Percentiles rank a stretch among this genome's conserved stretches.
phyloP scores from a whole-genome alignment of 1,140 invertebrate genomes.

The Drosophila chauvacae region DNA sequence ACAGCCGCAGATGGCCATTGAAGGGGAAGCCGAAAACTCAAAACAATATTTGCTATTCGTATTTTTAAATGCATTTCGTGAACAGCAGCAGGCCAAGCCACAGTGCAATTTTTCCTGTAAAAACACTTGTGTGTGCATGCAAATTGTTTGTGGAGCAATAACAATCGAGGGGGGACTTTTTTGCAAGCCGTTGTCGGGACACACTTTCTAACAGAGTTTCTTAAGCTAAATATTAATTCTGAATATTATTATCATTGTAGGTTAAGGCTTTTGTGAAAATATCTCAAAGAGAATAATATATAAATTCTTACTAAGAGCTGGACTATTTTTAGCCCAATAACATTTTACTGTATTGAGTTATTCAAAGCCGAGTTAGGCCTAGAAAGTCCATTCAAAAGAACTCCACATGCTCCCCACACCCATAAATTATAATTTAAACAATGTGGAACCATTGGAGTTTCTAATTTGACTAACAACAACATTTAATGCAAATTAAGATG shows the following conservation, averaged over 20 bases:
- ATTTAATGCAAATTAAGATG: conserved; percentile 9
- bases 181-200: background rate
- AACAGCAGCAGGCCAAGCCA: conserved; percentile 18
- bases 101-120: conserved; percentile 17
- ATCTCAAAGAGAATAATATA: background rate
- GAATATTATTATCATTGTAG: background rate
- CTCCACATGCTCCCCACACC: background rate
- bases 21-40: conserved; percentile 31
- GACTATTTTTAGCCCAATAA: conserved; percentile 20
- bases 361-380: conserved; percentile 2
- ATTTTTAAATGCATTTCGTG: conserved; percentile 41
- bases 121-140: conserved; percentile 44
- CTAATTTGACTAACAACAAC: conserved; percentile 17
- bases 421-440: conserved; percentile 21
- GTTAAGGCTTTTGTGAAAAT: too few species aligned
- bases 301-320: background rate
- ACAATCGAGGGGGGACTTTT: conserved; percentile 10
- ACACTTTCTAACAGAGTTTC: background rate
- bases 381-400: conserved; percentile 7
- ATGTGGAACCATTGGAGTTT: conserved; percentile 16
- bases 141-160: conserved; percentile 24
- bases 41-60: conserved; percentile 43
- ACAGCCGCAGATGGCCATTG: conserved; percentile 43
- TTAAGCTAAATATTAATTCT: background rate
- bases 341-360: background rate